phyloP scores from a whole-genome alignment of 1,140 invertebrate genomes.

The Zaprionus vittiger region DNA sequence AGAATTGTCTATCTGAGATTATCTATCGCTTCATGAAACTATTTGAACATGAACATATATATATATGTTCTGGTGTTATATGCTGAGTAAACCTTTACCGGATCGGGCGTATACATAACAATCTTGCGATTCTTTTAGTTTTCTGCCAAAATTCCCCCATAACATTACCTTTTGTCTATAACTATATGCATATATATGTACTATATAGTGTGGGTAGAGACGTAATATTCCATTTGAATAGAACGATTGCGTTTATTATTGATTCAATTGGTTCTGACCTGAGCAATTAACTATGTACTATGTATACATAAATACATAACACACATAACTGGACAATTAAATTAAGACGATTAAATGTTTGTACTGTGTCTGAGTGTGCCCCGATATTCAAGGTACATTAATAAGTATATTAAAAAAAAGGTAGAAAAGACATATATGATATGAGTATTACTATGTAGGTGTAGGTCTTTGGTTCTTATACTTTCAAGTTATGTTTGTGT shows the following conservation, averaged over 20 bases:
- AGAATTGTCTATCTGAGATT: too few species aligned
- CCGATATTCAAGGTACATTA: neutral
- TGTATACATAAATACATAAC: neutral
- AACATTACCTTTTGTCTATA: too few species aligned
- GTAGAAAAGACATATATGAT: neutral
- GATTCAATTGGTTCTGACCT: slow-evolving; percentile 23
- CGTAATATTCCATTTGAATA: neutral
- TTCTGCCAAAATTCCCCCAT: too few species aligned
- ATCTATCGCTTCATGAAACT: too few species aligned
- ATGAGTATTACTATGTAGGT: neutral
- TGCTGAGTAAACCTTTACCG: too few species aligned
- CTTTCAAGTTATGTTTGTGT: neutral
- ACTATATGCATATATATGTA: too few species aligned
- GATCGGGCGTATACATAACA: too few species aligned
- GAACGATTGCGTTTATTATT: neutral
- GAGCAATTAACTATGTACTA: slow-evolving; percentile 46
- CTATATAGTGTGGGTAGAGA: neutral
- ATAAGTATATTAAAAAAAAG: neutral
- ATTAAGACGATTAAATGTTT: slow-evolving; percentile 2
- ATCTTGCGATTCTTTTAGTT: too few species aligned
- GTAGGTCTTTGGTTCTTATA: neutral
- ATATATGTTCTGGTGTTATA: too few species aligned
- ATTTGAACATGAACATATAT: too few species aligned
- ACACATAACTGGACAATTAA: neutral
- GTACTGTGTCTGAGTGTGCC: slow-evolving; percentile 11